Evolutionary conservation across 2,888 invertebrate species (phyloP).

Genomic region (Tubulanus polymorphus): DNA sequence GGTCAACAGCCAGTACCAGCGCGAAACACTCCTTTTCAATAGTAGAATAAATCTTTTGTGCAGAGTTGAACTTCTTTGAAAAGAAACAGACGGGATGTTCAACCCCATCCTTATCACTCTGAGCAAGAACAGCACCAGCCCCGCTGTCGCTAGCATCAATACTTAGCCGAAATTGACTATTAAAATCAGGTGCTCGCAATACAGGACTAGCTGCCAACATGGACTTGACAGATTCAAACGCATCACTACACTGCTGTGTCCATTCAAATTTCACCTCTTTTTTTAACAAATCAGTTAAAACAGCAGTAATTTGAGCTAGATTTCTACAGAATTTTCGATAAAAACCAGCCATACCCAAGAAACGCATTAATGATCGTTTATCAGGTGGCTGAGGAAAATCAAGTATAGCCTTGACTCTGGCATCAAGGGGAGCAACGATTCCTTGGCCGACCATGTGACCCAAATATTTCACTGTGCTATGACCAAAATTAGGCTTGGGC

Average conservation of each 20-base stretch:
- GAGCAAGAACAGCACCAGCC: constrained; percentile 6
- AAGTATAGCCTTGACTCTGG: constrained; percentile 1
- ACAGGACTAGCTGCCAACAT: constrained; percentile 2
- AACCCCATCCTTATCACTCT: constrained; percentile 1
- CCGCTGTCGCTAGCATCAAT: constrained; percentile 5
- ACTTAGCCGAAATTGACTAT: neutral
- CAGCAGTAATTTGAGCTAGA: neutral
- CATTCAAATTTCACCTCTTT: neutral
- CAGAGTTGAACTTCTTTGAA: constrained; percentile 4
- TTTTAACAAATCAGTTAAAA: constrained; percentile 6
- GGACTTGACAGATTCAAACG: constrained; percentile 1
- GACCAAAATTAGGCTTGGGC: constrained; percentile 4
- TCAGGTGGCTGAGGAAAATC: neutral
- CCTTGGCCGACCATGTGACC: constrained; percentile 6
- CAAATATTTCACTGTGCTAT: neutral
- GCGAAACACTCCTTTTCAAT: too few relatives aligned
- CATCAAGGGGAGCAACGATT: constrained; percentile 1
- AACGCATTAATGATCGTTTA: constrained; percentile 2
- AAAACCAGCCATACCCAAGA: constrained; percentile 8
- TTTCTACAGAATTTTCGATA: constrained; percentile 6
- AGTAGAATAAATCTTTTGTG: constrained; percentile 4
- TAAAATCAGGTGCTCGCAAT: constrained; percentile 2
- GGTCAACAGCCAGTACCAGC: neutral
- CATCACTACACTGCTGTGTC: neutral
- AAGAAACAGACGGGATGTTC: constrained; percentile 8